Percentiles rank a stretch among this genome's conserved stretches.
phyloP scores from a whole-genome alignment of 2,113 vertebrate genomes.

The Eudyptes chrysolophus region DNA sequence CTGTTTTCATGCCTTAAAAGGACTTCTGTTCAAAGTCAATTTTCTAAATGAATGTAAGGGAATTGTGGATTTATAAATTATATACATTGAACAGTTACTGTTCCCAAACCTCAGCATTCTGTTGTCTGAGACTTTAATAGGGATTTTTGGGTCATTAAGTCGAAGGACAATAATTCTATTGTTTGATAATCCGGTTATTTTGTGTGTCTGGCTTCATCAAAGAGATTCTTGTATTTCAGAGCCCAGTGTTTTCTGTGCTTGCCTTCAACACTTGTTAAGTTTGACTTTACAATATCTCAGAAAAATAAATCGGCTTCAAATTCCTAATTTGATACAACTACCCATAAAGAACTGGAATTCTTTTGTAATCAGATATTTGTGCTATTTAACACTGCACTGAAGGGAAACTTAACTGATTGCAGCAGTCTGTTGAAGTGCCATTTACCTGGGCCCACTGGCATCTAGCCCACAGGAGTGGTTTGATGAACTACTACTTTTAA shows the following conservation, averaged over 20 bases:
- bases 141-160: neutral
- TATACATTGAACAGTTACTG: neutral
- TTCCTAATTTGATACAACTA: slow-evolving; percentile 7
- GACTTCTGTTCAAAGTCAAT: neutral
- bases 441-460: neutral
- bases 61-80: neutral
- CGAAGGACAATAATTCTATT: slow-evolving; percentile 51
- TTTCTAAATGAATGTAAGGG: neutral
- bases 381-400: neutral
- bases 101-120: neutral
- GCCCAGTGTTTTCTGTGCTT: slow-evolving; percentile 8
- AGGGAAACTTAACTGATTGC: neutral
- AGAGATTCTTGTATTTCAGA: slow-evolving; percentile 52
- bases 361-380: slow-evolving; percentile 31
- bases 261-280: slow-evolving; percentile 50
- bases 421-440: neutral
- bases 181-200: slow-evolving; percentile 45
- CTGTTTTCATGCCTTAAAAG: neutral
- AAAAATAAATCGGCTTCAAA: slow-evolving; percentile 30
- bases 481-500: neutral
- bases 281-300: slow-evolving; percentile 52
- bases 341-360: neutral
- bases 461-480: neutral
- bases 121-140: slow-evolving; percentile 11
- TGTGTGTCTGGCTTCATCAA: slow-evolving; percentile 51